A percentile compares a stretch with the other conserved stretches of the same genome.
Conservation (phyloP, 2,888 invertebrate genomes). For the Mantis religiosa region DNA sequence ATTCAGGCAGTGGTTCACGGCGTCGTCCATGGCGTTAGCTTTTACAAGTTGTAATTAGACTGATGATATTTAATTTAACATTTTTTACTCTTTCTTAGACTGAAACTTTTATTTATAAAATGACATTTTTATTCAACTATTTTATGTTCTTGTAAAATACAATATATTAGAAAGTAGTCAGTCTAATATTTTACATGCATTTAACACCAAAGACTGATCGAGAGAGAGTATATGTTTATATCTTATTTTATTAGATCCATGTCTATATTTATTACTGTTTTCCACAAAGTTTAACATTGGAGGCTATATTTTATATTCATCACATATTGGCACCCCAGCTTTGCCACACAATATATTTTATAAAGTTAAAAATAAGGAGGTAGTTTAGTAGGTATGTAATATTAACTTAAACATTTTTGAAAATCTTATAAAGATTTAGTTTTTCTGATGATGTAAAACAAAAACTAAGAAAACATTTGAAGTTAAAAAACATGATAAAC, state of each 20-base stretch:
- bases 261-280: not conserved
- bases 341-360: not conserved
- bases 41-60: not conserved
- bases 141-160: not conserved
- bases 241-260: not conserved
- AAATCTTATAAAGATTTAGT: not conserved
- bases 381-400: not conserved
- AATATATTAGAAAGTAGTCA: not conserved
- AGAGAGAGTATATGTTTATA: not conserved
- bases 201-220: not conserved
- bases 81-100: not conserved
- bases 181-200: not conserved
- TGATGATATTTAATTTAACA: not conserved
- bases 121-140: not conserved
- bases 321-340: not conserved
- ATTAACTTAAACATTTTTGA: not conserved
- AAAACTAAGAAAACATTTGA: not conserved
- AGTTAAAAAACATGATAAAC: too few species aligned
- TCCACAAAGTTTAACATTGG: not conserved
- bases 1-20: not conserved
- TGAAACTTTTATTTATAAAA: not conserved
- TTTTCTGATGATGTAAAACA: not conserved
- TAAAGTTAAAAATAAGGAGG: not conserved
- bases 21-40: not conserved
- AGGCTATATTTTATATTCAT: not conserved